These are phyloP conservation scores for Lasioglossum zephyrum DNA, from an alignment of 2,888 invertebrate species.

Conservation along the genomic window DNA sequence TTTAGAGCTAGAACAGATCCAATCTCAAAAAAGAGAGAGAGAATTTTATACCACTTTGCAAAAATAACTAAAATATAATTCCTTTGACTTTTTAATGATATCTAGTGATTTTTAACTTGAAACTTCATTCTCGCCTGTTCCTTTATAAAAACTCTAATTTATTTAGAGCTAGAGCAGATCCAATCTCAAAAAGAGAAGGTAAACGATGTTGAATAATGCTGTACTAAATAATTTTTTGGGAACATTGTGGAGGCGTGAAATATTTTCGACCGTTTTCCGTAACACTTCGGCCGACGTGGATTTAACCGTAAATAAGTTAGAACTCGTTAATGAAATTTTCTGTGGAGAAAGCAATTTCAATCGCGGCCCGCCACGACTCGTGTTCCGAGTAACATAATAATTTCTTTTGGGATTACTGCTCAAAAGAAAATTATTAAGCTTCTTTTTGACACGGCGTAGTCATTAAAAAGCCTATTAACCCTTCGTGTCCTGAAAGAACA, in stretches of 20 bases:
- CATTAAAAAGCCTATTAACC: slow-evolving; percentile 6
- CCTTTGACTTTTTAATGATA: too few species aligned
- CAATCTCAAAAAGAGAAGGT: too few species aligned
- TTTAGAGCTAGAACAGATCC: too few species aligned
- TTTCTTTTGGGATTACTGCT: background rate
- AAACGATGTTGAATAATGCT: background rate
- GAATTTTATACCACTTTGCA: too few species aligned
- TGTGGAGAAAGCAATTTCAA: background rate
- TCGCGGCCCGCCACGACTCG: background rate
- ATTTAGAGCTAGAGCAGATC: too few species aligned
- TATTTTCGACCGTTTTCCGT: background rate
- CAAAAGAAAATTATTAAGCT: slow-evolving; percentile 1
- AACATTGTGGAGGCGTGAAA: background rate
- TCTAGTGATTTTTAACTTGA: too few species aligned
- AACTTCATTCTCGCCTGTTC: too few species aligned
- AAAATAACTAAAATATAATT: too few species aligned
- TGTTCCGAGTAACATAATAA: background rate
- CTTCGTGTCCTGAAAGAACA: slow-evolving; percentile 6
- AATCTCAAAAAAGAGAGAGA: too few species aligned
- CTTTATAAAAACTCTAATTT: too few species aligned
- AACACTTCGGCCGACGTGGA: background rate
- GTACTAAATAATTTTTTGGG: background rate
- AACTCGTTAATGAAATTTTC: background rate
- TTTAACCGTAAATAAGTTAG: background rate
- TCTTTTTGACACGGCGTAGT: background rate